These are phyloP conservation scores for Lomographa bimaculata DNA, from an alignment of 2,888 invertebrate genomes.

Conservation along the genomic window DNA sequence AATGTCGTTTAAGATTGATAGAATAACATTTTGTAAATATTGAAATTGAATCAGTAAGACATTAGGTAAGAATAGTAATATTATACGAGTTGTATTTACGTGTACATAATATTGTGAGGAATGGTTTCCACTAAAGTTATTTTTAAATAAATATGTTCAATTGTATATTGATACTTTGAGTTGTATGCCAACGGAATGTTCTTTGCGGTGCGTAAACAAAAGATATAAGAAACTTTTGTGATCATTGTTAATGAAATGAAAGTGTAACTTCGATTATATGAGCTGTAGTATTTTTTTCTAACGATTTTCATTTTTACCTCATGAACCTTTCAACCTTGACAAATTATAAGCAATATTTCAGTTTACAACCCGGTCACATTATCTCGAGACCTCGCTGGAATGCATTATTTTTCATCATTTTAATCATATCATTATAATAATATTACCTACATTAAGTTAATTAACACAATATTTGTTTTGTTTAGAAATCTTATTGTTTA, in stretches of 20 bases:
- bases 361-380: no score
- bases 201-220: constrained; percentile 77
- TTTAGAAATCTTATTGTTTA: no score
- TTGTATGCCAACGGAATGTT: constrained; percentile 74
- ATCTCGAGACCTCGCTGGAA: no score
- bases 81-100: constrained; percentile 76
- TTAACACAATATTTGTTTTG: no score
- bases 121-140: constrained; percentile 68
- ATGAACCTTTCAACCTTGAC: no score
- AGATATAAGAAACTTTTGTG: constrained; percentile 70
- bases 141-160: constrained; percentile 67
- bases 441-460: no score
- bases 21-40: constrained; percentile 64
- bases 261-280: constrained; percentile 82
- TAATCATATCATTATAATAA: no score
- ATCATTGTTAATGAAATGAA: constrained; percentile 81
- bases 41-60: constrained; percentile 56
- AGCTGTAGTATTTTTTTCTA: constrained; percentile 79
- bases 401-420: no score
- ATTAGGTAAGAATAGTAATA: constrained; percentile 65
- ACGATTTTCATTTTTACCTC: constrained; percentile 59
- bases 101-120: constrained; percentile 67
- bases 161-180: constrained; percentile 58
- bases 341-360: no score
- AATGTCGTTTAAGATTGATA: constrained; percentile 72